phyloP scores from a whole-genome alignment of 2,888 invertebrate species.

The Thysanoteuthis rhombus region DNA sequence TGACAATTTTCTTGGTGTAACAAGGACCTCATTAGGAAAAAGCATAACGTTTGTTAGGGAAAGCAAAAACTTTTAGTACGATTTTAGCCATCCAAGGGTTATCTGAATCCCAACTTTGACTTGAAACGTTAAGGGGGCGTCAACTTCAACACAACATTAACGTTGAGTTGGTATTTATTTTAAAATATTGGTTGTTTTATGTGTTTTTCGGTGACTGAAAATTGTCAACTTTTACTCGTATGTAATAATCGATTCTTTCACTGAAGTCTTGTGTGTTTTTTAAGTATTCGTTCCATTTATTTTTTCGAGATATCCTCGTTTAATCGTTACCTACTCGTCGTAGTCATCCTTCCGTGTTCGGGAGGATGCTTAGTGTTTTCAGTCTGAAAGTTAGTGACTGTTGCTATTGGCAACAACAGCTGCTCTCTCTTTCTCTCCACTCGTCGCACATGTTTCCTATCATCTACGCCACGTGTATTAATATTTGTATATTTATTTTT shows the following conservation, averaged over 20 bases:
- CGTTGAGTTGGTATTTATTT: not conserved
- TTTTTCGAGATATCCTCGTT: not conserved
- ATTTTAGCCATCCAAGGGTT: too few species aligned
- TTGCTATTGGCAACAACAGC: conserved; percentile 13
- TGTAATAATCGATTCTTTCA: not conserved
- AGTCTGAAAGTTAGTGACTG: not conserved
- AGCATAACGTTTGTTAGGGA: too few species aligned
- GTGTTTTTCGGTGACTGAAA: not conserved
- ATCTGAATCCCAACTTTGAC: too few species aligned
- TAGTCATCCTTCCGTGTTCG: not conserved
- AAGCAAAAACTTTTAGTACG: too few species aligned
- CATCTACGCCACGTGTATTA: not conserved
- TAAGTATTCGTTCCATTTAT: not conserved
- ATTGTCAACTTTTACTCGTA: not conserved
- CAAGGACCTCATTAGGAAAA: too few species aligned
- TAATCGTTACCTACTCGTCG: not conserved
- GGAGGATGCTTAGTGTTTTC: not conserved
- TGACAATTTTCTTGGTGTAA: too few species aligned
- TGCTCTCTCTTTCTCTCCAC: not conserved
- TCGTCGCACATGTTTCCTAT: not conserved
- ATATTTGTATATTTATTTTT: not conserved
- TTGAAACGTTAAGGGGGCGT: not conserved
- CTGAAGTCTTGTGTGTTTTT: not conserved
- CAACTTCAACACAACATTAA: not conserved
- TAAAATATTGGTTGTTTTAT: not conserved